Conservation (phyloP, 2,113 vertebrate species). For the Urocolius indicus region DNA sequence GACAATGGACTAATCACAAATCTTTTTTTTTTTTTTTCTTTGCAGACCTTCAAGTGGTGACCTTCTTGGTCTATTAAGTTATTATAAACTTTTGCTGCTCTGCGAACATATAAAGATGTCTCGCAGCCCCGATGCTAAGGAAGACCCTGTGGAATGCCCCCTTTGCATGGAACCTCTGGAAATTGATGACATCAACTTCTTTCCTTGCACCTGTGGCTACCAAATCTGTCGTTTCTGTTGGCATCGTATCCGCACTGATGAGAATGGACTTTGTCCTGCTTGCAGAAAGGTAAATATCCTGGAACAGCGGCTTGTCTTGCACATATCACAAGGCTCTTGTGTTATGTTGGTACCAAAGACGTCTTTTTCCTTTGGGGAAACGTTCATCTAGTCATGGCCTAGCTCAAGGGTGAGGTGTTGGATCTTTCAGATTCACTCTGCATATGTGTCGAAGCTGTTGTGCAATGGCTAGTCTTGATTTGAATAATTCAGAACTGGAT, state of each 20-base stretch:
- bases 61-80: conserved; percentile 79
- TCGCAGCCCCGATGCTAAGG: conserved; percentile 97
- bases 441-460: not conserved
- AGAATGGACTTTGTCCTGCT: conserved; percentile 98
- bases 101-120: conserved; percentile 88
- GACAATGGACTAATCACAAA: not conserved
- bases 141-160: conserved; percentile 99
- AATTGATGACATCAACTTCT: conserved; percentile 99
- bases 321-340: not conserved
- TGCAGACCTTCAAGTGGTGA: conserved; percentile 76
- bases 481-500: not conserved
- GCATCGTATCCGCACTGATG: conserved; percentile 99
- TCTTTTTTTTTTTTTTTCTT: not conserved
- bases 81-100: conserved; percentile 85
- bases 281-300: conserved; percentile 93
- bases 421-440: not conserved
- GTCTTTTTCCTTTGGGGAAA: not conserved
- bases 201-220: conserved; percentile 99
- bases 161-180: conserved; percentile 99
- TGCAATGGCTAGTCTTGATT: not conserved
- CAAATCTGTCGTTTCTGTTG: conserved; percentile 99
- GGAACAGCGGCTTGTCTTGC: conserved; percentile 21
- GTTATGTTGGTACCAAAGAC: conserved; percentile 25
- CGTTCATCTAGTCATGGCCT: not conserved
- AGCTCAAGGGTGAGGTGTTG: conserved; percentile 19